Evolutionary conservation across 1,140 invertebrate species (phyloP).

Genomic region (Cotesia vestalis): DNA sequence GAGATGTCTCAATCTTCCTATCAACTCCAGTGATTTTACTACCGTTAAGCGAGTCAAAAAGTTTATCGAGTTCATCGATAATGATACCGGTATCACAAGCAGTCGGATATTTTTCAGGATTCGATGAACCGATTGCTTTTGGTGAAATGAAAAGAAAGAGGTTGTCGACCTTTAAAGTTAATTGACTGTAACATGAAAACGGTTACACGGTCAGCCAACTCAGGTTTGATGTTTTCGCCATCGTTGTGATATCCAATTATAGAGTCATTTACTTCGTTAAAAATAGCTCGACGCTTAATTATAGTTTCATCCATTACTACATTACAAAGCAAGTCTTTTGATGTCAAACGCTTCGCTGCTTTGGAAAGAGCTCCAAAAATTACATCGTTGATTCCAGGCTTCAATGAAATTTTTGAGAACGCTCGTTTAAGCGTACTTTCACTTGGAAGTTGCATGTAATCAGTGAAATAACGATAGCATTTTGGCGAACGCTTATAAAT

Average conservation of each 20-base stretch:
- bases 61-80: no score
- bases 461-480: neutral
- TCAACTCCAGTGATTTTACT: no score
- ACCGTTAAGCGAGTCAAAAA: no score
- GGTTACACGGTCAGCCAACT: neutral
- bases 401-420: neutral
- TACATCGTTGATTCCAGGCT: neutral
- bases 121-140: no score
- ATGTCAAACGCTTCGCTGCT: neutral
- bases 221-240: neutral
- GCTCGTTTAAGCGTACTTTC: neutral
- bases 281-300: neutral
- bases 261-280: neutral
- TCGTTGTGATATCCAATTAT: neutral
- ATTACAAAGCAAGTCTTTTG: neutral
- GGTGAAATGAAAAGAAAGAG: neutral
- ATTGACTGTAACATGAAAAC: neutral
- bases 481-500: neutral
- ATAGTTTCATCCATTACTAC: neutral
- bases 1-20: no score
- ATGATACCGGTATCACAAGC: no score
- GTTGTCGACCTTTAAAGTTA: neutral
- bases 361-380: neutral
- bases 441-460: neutral
- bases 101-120: no score